Conservation (phyloP, 2,797 vertebrate genomes). For the Sternarchorhynchus goeldii region DNA sequence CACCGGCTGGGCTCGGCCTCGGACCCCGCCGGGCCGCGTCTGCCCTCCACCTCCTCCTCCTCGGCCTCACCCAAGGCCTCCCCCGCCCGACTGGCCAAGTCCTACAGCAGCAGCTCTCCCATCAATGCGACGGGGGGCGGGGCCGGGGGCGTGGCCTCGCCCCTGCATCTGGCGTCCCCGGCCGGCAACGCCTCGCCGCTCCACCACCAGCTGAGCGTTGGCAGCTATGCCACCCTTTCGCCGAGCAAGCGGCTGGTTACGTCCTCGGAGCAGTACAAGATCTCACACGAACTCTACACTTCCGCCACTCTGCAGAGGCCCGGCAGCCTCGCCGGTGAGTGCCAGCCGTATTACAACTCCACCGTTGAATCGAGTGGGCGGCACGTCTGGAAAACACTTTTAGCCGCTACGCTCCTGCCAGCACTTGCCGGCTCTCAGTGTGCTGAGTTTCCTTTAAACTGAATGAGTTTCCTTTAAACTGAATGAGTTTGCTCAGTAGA, state of each 20-base stretch:
- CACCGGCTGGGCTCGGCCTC: slow-evolving; percentile 88
- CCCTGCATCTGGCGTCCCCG: slow-evolving; percentile 88
- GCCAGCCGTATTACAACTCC: background rate
- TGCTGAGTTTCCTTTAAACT: slow-evolving; percentile 20
- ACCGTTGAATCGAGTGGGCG: slow-evolving; percentile 15
- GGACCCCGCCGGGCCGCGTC: slow-evolving; percentile 84
- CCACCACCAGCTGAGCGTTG: slow-evolving; percentile 96
- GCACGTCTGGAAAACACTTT: slow-evolving; percentile 22
- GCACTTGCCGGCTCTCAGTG: background rate
- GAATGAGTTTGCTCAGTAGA: background rate
- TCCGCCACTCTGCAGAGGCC: slow-evolving; percentile 95
- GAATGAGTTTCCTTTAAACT: background rate
- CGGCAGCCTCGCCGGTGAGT: slow-evolving; percentile 92
- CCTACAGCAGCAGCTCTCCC: slow-evolving; percentile 92
- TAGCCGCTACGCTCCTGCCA: slow-evolving; percentile 23
- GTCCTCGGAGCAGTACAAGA: slow-evolving; percentile 94
- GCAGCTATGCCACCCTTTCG: slow-evolving; percentile 96
- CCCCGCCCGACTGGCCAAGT: slow-evolving; percentile 89
- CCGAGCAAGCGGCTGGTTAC: slow-evolving; percentile 94
- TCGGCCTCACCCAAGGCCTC: slow-evolving; percentile 92
- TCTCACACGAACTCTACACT: slow-evolving; percentile 94
- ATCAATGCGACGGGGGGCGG: slow-evolving; percentile 82
- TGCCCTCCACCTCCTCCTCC: slow-evolving; percentile 75
- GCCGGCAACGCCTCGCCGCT: slow-evolving; percentile 88
- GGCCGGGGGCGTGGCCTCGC: slow-evolving; percentile 80